A percentile compares a stretch with the other conserved stretches of the same genome.
phyloP scores from a whole-genome alignment of 2,797 vertebrate genomes.

The Cuculus canorus region DNA sequence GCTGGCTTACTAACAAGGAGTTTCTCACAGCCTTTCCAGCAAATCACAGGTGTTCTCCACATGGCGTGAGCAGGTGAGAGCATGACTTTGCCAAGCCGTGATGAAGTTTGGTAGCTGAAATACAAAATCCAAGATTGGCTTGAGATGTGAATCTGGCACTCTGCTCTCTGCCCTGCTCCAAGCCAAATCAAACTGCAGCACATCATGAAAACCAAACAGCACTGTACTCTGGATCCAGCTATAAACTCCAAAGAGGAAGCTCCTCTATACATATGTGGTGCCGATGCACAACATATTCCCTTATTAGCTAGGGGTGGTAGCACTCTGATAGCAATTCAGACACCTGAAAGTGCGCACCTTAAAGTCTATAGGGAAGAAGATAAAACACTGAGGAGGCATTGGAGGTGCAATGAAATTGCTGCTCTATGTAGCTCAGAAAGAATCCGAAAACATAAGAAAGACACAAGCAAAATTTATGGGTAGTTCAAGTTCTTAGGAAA shows the following conservation, averaged over 20 bases:
- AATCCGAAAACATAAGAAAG: background rate
- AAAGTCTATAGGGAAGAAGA: background rate
- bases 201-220: background rate
- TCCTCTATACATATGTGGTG: background rate
- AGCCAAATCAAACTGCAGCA: slow-evolving; percentile 48
- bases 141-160: slow-evolving; percentile 49
- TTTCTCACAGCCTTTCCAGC: background rate
- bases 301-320: background rate
- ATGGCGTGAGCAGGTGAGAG: slow-evolving; percentile 45
- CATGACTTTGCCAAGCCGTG: background rate
- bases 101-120: slow-evolving; percentile 44
- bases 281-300: background rate
- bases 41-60: slow-evolving; percentile 31
- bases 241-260: background rate
- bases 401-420: background rate
- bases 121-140: slow-evolving; percentile 1
- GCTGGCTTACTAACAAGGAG: background rate
- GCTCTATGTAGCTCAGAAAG: background rate
- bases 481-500: background rate
- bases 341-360: background rate
- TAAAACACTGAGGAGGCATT: background rate
- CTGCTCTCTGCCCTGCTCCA: accelerated
- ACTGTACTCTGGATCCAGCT: background rate
- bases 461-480: background rate
- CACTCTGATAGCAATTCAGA: background rate